Base-by-base conservation (phyloP, 2,888 invertebrate species). In the Lasioglossum pauxillum region DNA sequence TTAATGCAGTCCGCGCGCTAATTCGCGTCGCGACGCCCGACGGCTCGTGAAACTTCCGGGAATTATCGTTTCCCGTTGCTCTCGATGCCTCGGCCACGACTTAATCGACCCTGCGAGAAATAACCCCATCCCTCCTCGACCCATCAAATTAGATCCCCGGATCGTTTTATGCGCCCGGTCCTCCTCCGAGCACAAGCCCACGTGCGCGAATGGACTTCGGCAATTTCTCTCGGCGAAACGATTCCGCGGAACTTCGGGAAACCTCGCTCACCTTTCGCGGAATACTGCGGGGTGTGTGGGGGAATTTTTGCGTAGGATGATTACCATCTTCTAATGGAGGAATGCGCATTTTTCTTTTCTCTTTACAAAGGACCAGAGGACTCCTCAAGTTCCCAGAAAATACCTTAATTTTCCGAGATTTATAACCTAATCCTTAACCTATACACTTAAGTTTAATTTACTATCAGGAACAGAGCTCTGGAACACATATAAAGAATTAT, bases 81-180 rank as follows among this genome's bases (percentile, higher is more conserved):
- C 5, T 10, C 73, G 73, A 44, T 31, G 60, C n/a, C 4, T n/a
- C 75, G 60, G 23, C 69, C 38, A 38, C 41, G 69, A 69, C 35
- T 31, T 19, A 38, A 69, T 69, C 69, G 69, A 23, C 38, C 41
- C 69, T n/a, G 2, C 23, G 69, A 69, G 69, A 69, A 69, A 69
- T 69, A 41, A 4, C 69, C 69, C 35, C 8, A 23, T 23, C 38
- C 69, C 12, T 4, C 3, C 23, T n/a, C 12, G 8, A 10, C 38
- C 69, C 35, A n/a, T 69, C 8, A 10, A 69, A 67, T 67, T 67
- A 67, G 23, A 46, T 23, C 35, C 35, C 7, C 19, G 35, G 67
- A 67, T 35, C 67, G 35, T 64, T 64, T 16, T 31, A 16, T 2
- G 31, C 31, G 53, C 10, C 53, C 23, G 53, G 53, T 23, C 49